Percentiles rank a stretch among this genome's conserved stretches.
phyloP scores from a whole-genome alignment of 2,113 vertebrate species.

The Aspidoscelis tigris region DNA sequence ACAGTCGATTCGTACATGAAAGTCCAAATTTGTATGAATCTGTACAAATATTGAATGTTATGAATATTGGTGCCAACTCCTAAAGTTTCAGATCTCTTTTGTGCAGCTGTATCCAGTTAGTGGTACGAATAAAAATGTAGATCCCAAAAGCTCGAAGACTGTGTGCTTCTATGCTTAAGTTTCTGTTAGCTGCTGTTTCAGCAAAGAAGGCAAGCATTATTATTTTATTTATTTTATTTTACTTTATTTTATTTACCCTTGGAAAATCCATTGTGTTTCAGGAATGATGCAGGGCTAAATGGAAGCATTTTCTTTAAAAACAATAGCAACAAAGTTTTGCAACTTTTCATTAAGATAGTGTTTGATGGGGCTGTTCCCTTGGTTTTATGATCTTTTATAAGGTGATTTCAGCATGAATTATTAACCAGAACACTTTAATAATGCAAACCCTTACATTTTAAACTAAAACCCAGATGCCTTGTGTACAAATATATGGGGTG shows the following conservation, averaged over 20 bases:
- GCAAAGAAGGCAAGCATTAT: constrained; percentile 18
- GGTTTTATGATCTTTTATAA: constrained; percentile 31
- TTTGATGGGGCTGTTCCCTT: constrained; percentile 29
- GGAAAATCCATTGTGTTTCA: not conserved
- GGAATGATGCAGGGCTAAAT: constrained; percentile 9
- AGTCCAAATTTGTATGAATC: too few relatives aligned
- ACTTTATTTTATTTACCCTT: not conserved
- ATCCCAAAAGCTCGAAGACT: too few relatives aligned
- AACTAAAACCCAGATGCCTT: constrained; percentile 2
- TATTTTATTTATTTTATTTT: too few relatives aligned
- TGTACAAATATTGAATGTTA: too few relatives aligned
- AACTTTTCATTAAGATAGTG: constrained; percentile 34
- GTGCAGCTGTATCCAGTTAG: too few relatives aligned
- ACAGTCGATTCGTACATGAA: too few relatives aligned
- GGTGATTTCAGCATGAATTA: constrained; percentile 62
- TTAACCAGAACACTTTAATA: constrained; percentile 45
- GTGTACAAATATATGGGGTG: not conserved
- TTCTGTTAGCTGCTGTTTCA: not conserved
- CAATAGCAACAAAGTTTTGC: not conserved
- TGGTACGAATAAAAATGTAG: too few relatives aligned
- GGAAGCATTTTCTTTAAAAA: constrained; percentile 19
- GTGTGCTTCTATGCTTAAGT: not conserved
- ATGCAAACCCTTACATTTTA: constrained; percentile 8
- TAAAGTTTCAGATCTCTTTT: too few relatives aligned
- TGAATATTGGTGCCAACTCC: too few relatives aligned